Percentiles rank a stretch among this genome's conserved stretches.
Conservation (phyloP, 2,888 invertebrate genomes). For the Erebia epiphron region DNA sequence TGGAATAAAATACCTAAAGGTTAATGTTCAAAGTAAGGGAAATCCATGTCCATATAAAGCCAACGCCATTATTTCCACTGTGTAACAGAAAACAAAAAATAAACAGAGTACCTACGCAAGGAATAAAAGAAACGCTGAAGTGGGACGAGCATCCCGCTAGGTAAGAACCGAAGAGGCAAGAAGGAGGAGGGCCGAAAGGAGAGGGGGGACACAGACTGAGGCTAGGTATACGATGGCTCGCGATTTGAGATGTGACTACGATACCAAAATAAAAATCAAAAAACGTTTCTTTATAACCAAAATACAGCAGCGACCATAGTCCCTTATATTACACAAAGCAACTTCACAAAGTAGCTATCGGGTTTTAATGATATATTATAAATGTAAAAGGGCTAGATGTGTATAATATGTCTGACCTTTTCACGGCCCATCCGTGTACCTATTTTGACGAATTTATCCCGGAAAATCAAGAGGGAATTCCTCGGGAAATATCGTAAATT, state of each 20-base stretch:
- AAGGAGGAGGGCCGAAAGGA: slow-evolving; percentile 37
- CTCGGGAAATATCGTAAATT: too few species aligned
- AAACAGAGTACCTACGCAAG: slow-evolving; percentile 71
- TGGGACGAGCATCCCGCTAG: slow-evolving; percentile 75
- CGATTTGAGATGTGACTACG: not conserved
- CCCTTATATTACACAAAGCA: not conserved
- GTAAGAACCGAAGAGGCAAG: slow-evolving; percentile 50
- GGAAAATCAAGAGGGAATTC: too few species aligned
- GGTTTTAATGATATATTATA: too few species aligned
- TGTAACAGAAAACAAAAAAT: slow-evolving; percentile 80
- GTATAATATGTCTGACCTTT: too few species aligned
- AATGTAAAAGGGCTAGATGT: too few species aligned
- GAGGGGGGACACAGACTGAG: slow-evolving; percentile 32
- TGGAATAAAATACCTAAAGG: not conserved
- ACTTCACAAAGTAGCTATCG: too few species aligned
- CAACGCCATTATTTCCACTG: slow-evolving; percentile 75
- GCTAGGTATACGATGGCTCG: not conserved
- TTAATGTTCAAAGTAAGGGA: not conserved
- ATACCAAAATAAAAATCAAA: not conserved
- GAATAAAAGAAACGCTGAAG: slow-evolving; percentile 80
- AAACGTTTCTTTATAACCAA: not conserved
- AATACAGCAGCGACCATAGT: not conserved
- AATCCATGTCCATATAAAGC: slow-evolving; percentile 54
- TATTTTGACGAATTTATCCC: too few species aligned
- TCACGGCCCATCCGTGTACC: too few species aligned